Base-by-base conservation (phyloP, 2,113 vertebrate genomes). In the Cryptotis parvus region DNA sequence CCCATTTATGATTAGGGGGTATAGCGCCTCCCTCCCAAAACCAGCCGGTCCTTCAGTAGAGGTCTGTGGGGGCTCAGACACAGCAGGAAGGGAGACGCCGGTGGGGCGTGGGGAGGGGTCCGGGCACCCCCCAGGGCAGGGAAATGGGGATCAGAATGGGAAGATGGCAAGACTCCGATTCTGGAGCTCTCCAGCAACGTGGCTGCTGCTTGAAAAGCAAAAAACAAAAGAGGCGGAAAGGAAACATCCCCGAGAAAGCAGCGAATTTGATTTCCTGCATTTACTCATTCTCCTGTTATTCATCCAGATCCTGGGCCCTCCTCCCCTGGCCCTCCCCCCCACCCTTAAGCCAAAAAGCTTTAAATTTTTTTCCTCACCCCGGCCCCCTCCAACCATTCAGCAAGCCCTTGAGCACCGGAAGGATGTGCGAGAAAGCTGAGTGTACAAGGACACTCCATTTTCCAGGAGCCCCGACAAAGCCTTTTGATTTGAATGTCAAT, bases 401-500 rank as follows among this genome's bases (percentile, higher is more conserved):
- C 93, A 92, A 96, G 94, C 69, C 61, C 55, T 90, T 96, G 90
- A 91, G 83, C 95, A 39, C 1, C 8, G 76, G 91, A 76, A 93
- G 49, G 18, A 94, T 92, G 90, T 52, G 35, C 61, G 83, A n/a
- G 93, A 97, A 95, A 78, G 95, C 81, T 77, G 93, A 52, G 49
- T 52, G 92, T 96, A 95, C 93, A 96, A 95, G 81, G 93, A 94
- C 92, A 94, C 87, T 89, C 74, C 91, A 86, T 97, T 96, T 96
- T 96, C 89, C 77, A 77, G 65, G 91, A 87, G n/a, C n/a, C n/a
- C 79, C 82, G 91, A 96, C 78, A 94, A 94, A 96, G 94, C 94
- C 75, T 93, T 97, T 94, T 97, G 97, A 97, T 97, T 97, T 97
- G 96, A 98, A 97, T 96, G 95, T 96, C 96, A 97, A 63, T 84